phyloP scores from a whole-genome alignment of 2,888 invertebrate species.

The Aphidoletes aphidimyza region DNA sequence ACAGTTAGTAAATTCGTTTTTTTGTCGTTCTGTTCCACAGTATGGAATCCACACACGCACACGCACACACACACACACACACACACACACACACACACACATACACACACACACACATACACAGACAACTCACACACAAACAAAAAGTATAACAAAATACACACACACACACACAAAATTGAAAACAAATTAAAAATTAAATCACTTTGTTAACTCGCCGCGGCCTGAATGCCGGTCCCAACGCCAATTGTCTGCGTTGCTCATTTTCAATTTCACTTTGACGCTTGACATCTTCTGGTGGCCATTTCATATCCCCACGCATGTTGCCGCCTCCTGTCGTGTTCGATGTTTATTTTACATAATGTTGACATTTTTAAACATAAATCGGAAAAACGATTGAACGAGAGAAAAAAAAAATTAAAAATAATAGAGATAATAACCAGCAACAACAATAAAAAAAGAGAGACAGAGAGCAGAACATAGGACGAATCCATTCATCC shows the following conservation, averaged over 20 bases:
- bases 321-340: slow-evolving; percentile 78
- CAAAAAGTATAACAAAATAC: background rate
- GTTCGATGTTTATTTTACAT: background rate
- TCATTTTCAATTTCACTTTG: slow-evolving; percentile 80
- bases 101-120: background rate
- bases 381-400: no score
- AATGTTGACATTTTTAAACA: background rate
- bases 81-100: background rate
- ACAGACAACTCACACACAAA: no score
- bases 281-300: slow-evolving; percentile 80
- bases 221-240: slow-evolving; percentile 80
- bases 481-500: background rate
- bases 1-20: background rate
- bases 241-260: slow-evolving; percentile 76
- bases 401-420: background rate
- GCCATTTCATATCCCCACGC: slow-evolving; percentile 90
- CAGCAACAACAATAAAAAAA: background rate
- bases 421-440: no score
- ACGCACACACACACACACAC: background rate
- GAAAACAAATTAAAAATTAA: slow-evolving; percentile 5
- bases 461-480: background rate
- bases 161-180: background rate
- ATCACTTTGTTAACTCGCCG: slow-evolving; percentile 71
- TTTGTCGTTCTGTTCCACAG: no score
- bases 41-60: no score